Conservation (phyloP, 2,888 invertebrate genomes). For the Drosophila paranaensis region DNA sequence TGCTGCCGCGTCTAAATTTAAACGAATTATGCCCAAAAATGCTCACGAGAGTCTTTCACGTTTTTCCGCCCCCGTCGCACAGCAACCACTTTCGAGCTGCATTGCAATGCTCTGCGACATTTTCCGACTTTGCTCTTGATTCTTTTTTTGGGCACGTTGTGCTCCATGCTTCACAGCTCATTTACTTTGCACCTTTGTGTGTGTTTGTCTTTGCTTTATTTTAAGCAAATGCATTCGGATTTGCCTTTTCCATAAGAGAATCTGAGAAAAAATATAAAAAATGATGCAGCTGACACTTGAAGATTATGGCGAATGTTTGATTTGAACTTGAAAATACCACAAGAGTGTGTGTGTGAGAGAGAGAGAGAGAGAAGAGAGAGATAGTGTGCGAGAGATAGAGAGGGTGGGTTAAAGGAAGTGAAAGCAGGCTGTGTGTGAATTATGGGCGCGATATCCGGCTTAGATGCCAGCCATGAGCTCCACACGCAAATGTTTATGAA, state of each 20-base stretch:
- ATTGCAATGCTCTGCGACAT: constrained; percentile 61
- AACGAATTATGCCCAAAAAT: constrained; percentile 61
- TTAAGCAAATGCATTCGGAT: constrained; percentile 46
- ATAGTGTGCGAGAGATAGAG: neutral
- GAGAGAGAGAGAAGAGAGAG: neutral
- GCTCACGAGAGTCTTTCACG: constrained; percentile 59
- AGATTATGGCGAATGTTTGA: constrained; percentile 76
- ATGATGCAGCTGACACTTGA: constrained; percentile 70
- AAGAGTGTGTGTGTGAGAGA: neutral
- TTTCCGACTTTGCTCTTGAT: constrained; percentile 48
- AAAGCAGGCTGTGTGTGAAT: constrained; percentile 51
- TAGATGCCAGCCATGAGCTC: constrained; percentile 36
- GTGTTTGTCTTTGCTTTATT: constrained; percentile 41
- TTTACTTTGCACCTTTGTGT: constrained; percentile 69
- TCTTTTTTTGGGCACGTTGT: constrained; percentile 30
- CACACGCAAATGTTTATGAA: constrained; percentile 60
- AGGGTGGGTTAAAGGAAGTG: constrained; percentile 51
- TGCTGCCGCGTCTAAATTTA: constrained; percentile 65
- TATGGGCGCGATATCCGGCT: constrained; percentile 70
- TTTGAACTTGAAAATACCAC: constrained; percentile 73
- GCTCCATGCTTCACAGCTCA: constrained; percentile 61
- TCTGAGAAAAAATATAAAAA: constrained; percentile 32
- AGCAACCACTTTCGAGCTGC: constrained; percentile 53
- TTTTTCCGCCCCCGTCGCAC: constrained; percentile 13
- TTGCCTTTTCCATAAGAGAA: constrained; percentile 37